These are phyloP conservation scores for Pao palembangensis DNA, from an alignment of 2,113 vertebrate species.

Conservation along the genomic window DNA sequence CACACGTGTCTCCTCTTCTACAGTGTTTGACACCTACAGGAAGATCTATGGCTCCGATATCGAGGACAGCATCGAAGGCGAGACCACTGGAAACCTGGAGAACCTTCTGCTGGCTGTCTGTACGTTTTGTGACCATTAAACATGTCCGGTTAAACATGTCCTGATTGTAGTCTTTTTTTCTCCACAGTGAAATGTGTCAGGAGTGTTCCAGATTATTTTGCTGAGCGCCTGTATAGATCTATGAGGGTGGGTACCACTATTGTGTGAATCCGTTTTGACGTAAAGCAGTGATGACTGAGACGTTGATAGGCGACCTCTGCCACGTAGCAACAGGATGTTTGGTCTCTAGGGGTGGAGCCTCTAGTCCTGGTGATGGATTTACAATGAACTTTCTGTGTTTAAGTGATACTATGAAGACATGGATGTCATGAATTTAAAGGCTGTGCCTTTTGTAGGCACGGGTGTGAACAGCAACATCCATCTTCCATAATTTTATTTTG, in stretches of 20 bases:
- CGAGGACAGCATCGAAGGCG: constrained; percentile 87
- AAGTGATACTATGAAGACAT: too few relatives aligned
- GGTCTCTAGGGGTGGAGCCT: too few relatives aligned
- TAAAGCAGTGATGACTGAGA: too few relatives aligned
- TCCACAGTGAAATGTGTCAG: constrained; percentile 84
- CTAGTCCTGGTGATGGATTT: too few relatives aligned
- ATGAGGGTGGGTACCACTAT: constrained; percentile 81
- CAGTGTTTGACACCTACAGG: constrained; percentile 94
- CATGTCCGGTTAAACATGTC: too few relatives aligned
- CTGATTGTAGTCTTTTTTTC: constrained; percentile 8
- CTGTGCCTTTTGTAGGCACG: too few relatives aligned
- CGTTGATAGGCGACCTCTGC: too few relatives aligned
- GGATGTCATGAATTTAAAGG: too few relatives aligned
- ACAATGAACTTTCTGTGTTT: too few relatives aligned
- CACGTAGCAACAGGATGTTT: too few relatives aligned
- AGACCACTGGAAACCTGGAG: constrained; percentile 89
- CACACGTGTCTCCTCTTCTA: constrained; percentile 18
- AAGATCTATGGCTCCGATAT: constrained; percentile 86
- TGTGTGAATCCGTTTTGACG: too few relatives aligned
- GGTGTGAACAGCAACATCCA: too few relatives aligned
- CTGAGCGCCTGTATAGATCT: constrained; percentile 81
- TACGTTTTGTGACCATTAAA: constrained; percentile 59
- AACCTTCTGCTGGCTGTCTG: constrained; percentile 87
- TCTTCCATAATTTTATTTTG: background rate
- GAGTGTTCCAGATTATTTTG: constrained; percentile 87